Evolutionary conservation across 2,888 invertebrate species (phyloP), one percentile per base, ranked within the genome.

Genomic region (Orthosia gothica): DNA sequence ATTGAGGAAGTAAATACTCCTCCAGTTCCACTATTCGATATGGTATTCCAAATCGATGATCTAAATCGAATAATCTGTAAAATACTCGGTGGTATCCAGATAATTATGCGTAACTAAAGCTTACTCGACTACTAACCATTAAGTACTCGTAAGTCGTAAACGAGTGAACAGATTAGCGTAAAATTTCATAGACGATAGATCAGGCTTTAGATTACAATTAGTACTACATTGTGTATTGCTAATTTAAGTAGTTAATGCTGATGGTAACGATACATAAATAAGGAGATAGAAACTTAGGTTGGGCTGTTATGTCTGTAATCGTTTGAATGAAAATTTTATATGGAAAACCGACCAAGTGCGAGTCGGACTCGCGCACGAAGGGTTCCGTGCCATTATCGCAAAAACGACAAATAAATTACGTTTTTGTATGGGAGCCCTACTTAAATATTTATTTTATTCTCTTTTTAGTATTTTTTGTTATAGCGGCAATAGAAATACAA

Each of bases 111-210:
- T 82, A 62, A 61, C 84, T 63, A 83, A 84, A 81, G 2, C 55
- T 49, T 57, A 79, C 58, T 70, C 12, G 61, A 74, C 57, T 83
- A 55, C 75, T 70, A 64, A 73, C 70, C 55, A 71, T 67, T 69
- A 68, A 76, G 20, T 57, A 74, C 67, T 74, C 67, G 68, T 68
- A 80, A 76, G 68, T 77, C 58, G 71, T 70, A 83, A 77, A 83
- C 83, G 74, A 83, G 69, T 64, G 77, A 75, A 85, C 78, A 74
- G 74, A 85, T 83, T 85, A 85, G 79, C 81, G 82, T 82, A 84
- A 82, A 81, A 82, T 84, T 81, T 84, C 81, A 84, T 82, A 68
- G 84, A 76, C 81, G 76, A 76, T 84, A 84, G 82, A 82, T 82
- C 81, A 73, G 54, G 64, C 72, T 73, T 68, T 70, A 84, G 82